Evolutionary conservation across 2,888 invertebrate species (phyloP).

Genomic region (Calameuta filiformis): DNA sequence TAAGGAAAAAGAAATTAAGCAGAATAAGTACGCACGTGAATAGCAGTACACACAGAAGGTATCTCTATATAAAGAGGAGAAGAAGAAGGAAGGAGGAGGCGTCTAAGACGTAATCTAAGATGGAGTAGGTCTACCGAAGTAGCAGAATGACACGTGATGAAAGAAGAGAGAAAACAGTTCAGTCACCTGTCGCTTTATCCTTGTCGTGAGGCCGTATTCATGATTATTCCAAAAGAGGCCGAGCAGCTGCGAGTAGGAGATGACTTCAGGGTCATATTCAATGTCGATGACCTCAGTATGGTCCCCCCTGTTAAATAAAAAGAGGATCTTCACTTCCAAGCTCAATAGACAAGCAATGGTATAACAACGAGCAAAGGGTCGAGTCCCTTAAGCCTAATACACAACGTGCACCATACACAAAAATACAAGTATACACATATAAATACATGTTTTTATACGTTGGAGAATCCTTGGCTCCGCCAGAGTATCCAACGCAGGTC

Average conservation of each 20-base stretch:
- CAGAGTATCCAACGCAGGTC: constrained; percentile 94
- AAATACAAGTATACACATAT: neutral
- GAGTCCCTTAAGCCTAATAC: neutral
- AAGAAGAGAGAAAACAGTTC: neutral
- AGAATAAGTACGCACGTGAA: neutral
- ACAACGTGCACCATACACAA: neutral
- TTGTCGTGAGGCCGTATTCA: constrained; percentile 85
- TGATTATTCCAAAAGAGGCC: constrained; percentile 93
- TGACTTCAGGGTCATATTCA: constrained; percentile 85
- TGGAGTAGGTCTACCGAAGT: neutral
- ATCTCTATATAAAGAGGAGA: no score
- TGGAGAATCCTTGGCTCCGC: constrained; percentile 84
- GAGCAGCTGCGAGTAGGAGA: constrained; percentile 81
- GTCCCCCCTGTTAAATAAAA: constrained; percentile 77
- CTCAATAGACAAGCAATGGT: neutral
- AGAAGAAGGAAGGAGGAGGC: neutral
- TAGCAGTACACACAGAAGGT: no score
- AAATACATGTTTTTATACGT: constrained; percentile 84
- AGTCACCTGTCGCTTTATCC: constrained; percentile 81
- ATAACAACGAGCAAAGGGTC: neutral
- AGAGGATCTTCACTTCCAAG: neutral
- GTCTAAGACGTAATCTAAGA: neutral
- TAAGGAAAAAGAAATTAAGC: neutral
- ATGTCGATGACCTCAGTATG: constrained; percentile 95
- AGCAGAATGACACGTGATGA: neutral